Evolutionary conservation across 2,797 vertebrate genomes (phyloP).

Genomic region (Apogon hyalosoma): DNA sequence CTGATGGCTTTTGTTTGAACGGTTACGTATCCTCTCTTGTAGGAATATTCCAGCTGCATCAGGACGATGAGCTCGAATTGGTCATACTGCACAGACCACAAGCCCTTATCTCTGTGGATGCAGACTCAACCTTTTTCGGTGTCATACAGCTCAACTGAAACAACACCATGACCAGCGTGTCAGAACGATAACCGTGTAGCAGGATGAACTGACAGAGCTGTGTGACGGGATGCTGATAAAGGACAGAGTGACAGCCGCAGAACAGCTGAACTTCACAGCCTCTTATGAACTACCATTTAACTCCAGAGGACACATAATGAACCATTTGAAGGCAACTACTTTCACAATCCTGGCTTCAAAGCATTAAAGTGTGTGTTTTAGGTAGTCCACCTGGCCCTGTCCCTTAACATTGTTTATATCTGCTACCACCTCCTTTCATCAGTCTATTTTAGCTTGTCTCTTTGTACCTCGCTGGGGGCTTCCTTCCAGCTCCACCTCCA

Average conservation of each 20-base stretch:
- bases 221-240: slow-evolving; percentile 65
- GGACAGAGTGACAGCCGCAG: slow-evolving; percentile 48
- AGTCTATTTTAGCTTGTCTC: slow-evolving; percentile 66
- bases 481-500: slow-evolving; percentile 59
- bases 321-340: slow-evolving; percentile 13
- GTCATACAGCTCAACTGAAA: slow-evolving; percentile 75
- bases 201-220: slow-evolving; percentile 58
- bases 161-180: background rate
- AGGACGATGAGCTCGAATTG: slow-evolving; percentile 63
- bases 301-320: slow-evolving; percentile 11
- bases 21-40: slow-evolving; percentile 12
- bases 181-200: slow-evolving; percentile 29
- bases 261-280: slow-evolving; percentile 15
- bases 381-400: slow-evolving; percentile 17
- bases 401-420: slow-evolving; percentile 31
- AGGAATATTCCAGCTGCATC: slow-evolving; percentile 69
- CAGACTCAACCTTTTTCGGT: slow-evolving; percentile 73
- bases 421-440: slow-evolving; percentile 63
- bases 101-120: slow-evolving; percentile 61
- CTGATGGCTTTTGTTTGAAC: background rate
- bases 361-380: background rate
- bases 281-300: slow-evolving; percentile 9
- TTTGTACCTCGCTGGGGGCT: slow-evolving; percentile 56
- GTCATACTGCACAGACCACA: slow-evolving; percentile 62
- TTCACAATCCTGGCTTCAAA: slow-evolving; percentile 5